These are phyloP conservation scores for Enteromius argenteus DNA, from an alignment of 2,797 vertebrate species.

Conservation along the genomic window DNA sequence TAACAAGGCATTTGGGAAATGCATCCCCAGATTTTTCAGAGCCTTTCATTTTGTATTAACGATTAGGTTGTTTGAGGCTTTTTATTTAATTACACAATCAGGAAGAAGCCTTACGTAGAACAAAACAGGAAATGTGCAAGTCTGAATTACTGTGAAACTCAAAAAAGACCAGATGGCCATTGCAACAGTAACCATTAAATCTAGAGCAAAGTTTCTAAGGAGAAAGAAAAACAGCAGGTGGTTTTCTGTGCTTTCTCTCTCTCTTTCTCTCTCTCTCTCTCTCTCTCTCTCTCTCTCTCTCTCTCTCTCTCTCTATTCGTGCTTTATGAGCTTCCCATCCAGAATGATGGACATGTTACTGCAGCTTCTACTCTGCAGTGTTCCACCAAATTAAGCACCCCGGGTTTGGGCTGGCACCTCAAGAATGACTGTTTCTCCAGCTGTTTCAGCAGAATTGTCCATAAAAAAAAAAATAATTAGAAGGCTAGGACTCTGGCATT, in stretches of 20 bases:
- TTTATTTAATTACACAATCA: slow-evolving; percentile 4
- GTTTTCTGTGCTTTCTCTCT: slow-evolving; percentile 4
- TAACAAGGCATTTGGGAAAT: neutral
- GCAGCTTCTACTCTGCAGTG: slow-evolving; percentile 32
- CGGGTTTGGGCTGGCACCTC: neutral
- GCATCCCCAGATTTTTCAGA: neutral
- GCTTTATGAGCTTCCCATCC: neutral
- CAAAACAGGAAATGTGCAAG: slow-evolving; percentile 1
- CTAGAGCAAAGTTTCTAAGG: slow-evolving; percentile 19
- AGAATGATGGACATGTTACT: slow-evolving; percentile 41
- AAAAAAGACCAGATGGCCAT: slow-evolving; percentile 18
- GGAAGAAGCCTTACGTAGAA: neutral
- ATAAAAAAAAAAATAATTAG: neutral
- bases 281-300: neutral
- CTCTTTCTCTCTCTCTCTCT: neutral
- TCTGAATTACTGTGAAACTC: neutral
- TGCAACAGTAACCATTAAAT: slow-evolving; percentile 33
- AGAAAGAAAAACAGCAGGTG: slow-evolving; percentile 36
- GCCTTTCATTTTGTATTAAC: neutral
- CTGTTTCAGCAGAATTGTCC: neutral
- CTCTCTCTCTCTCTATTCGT: neutral
- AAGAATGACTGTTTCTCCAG: slow-evolving; percentile 1
- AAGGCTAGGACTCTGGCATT: no score
- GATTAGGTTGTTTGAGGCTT: neutral
- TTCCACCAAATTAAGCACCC: slow-evolving; percentile 43